These are phyloP conservation scores for Saccostrea cuccullata DNA, from an alignment of 1,140 invertebrate genomes.

Conservation along the genomic window DNA sequence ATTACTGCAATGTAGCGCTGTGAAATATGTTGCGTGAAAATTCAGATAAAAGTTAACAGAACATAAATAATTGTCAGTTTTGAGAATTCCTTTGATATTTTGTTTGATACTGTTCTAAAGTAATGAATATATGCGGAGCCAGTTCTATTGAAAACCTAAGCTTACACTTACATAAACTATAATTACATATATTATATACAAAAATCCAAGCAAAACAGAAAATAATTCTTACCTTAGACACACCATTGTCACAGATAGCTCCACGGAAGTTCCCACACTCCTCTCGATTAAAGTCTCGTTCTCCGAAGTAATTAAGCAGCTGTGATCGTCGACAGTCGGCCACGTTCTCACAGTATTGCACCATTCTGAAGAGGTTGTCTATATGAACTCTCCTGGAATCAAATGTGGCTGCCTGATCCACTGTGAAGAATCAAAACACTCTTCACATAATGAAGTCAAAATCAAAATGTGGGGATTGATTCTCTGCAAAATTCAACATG, in stretches of 20 bases:
- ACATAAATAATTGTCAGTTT: too few species aligned
- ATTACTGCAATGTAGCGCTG: too few species aligned
- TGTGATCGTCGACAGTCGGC: constrained; percentile 92
- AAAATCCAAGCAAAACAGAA: background rate
- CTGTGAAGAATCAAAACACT: constrained; percentile 58
- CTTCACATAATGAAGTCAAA: too few species aligned
- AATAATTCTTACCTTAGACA: constrained; percentile 81
- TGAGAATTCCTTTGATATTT: too few species aligned
- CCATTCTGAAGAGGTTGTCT: constrained; percentile 92
- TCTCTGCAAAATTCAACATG: too few species aligned
- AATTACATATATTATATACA: too few species aligned
- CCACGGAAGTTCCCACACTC: constrained; percentile 74
- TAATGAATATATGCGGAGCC: too few species aligned
- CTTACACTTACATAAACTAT: too few species aligned
- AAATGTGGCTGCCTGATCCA: constrained; percentile 75
- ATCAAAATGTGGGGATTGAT: background rate
- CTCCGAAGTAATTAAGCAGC: constrained; percentile 96
- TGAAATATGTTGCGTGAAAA: too few species aligned
- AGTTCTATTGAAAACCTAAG: too few species aligned
- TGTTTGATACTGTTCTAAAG: too few species aligned
- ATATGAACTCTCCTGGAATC: constrained; percentile 87
- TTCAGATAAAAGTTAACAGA: too few species aligned
- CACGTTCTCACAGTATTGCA: constrained; percentile 93
- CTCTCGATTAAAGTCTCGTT: constrained; percentile 87
- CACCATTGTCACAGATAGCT: constrained; percentile 94